Conservation (phyloP, 1,140 invertebrate genomes). For the Cydia pomonella region DNA sequence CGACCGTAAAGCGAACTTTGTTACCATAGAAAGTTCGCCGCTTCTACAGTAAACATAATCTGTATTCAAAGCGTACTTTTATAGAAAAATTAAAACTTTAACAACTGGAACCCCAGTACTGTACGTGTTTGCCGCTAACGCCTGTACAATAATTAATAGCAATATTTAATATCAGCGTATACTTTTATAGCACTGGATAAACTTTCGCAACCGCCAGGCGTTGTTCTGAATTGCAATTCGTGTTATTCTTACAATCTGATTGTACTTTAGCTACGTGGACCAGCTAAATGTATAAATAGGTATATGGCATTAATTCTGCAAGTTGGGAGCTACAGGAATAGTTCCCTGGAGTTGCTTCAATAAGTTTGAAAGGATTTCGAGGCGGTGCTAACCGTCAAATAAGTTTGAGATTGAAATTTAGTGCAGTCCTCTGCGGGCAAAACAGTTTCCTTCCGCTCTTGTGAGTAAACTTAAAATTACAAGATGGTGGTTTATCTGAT, state of each 20-base stretch:
- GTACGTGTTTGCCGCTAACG: conserved; percentile 8
- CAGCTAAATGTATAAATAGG: conserved; percentile 20
- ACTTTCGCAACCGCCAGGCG: neutral
- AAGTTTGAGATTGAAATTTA: conserved; percentile 39
- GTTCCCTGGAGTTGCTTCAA: conserved; percentile 36
- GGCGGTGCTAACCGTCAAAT: conserved; percentile 37
- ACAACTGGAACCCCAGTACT: neutral
- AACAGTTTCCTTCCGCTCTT: conserved; percentile 29
- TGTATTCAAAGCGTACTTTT: conserved; percentile 66
- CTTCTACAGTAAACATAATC: conserved; percentile 68
- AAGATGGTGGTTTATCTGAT: conserved; percentile 28
- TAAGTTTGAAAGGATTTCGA: conserved; percentile 41
- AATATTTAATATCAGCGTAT: conserved; percentile 26
- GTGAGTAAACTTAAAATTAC: conserved; percentile 27
- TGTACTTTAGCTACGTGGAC: conserved; percentile 4
- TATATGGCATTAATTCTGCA: conserved; percentile 28
- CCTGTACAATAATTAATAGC: conserved; percentile 25
- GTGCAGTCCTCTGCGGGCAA: conserved; percentile 28
- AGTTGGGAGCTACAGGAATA: conserved; percentile 32
- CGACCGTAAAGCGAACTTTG: conserved; percentile 57
- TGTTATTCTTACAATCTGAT: conserved; percentile 12
- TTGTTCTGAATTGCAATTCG: conserved; percentile 15
- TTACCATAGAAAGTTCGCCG: conserved; percentile 62
- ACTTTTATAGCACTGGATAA: conserved; percentile 15
- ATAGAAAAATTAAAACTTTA: conserved; percentile 45